phyloP scores from a whole-genome alignment of 2,113 vertebrate genomes.

The Origma solitaria region DNA sequence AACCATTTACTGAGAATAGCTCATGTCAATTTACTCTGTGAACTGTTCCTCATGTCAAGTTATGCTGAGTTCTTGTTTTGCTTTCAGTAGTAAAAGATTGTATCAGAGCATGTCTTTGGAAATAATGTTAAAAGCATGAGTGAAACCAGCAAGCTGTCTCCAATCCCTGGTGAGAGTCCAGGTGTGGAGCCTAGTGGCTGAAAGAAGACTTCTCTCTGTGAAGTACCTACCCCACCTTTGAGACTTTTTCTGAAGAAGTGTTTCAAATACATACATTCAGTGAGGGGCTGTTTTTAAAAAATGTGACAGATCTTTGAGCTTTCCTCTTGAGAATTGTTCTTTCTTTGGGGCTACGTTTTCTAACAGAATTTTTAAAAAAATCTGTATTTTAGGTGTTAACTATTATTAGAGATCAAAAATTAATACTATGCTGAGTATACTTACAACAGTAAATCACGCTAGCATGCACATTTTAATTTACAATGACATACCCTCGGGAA shows the following conservation, averaged over 20 bases:
- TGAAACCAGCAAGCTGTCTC: neutral
- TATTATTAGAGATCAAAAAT: neutral
- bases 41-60: neutral
- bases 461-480: neutral
- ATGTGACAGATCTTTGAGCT: neutral
- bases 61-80: neutral
- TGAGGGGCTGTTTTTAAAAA: neutral
- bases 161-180: neutral
- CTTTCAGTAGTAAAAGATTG: neutral
- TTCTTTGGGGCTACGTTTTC: neutral
- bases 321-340: neutral
- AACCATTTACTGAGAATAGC: neutral
- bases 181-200: neutral
- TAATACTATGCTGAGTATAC: neutral
- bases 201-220: neutral
- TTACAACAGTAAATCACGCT: neutral
- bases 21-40: neutral
- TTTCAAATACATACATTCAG: neutral
- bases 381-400: neutral
- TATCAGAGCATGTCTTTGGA: neutral
- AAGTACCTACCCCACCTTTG: neutral
- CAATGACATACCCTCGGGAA: neutral
- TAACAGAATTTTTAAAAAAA: neutral
- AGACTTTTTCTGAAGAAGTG: neutral
- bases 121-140: neutral